phyloP scores from a whole-genome alignment of 2,888 invertebrate species.

The Tuberolachnus salignus region DNA sequence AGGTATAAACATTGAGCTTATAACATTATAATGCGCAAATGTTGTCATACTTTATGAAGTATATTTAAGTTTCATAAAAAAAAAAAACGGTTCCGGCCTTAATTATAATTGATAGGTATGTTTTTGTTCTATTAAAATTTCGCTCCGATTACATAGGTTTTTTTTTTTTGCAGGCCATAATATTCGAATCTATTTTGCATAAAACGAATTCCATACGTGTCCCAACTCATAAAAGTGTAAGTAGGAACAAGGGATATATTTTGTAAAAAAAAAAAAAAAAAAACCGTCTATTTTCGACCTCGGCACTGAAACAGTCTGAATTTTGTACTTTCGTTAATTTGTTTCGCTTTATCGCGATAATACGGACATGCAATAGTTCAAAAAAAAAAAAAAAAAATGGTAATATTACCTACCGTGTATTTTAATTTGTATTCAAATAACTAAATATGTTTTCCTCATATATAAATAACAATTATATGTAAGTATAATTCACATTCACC shows the following conservation, averaged over 20 bases:
- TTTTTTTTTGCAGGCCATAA: no score
- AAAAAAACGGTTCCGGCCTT: no score
- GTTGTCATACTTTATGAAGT: no score
- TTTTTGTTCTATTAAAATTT: neutral
- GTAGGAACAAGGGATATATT: neutral
- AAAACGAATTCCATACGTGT: neutral
- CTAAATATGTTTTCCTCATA: neutral
- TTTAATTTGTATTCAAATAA: conserved; percentile 6
- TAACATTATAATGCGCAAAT: no score
- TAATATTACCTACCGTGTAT: neutral
- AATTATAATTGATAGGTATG: neutral
- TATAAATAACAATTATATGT: no score
- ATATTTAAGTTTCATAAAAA: no score
- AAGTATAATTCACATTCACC: no score
- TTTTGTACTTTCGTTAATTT: conserved; percentile 31
- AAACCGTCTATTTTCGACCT: conserved; percentile 22
- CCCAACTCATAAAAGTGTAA: neutral
- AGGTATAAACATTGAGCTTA: no score
- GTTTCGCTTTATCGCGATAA: neutral
- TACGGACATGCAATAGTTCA: neutral
- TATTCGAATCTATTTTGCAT: neutral
- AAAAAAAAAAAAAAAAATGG: no score
- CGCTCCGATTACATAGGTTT: neutral
- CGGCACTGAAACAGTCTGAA: conserved; percentile 1
- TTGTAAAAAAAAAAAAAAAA: conserved; percentile 13